Percentiles rank a stretch among this genome's conserved stretches.
phyloP scores from a whole-genome alignment of 2,113 vertebrate genomes.

The Vimba vimba region DNA sequence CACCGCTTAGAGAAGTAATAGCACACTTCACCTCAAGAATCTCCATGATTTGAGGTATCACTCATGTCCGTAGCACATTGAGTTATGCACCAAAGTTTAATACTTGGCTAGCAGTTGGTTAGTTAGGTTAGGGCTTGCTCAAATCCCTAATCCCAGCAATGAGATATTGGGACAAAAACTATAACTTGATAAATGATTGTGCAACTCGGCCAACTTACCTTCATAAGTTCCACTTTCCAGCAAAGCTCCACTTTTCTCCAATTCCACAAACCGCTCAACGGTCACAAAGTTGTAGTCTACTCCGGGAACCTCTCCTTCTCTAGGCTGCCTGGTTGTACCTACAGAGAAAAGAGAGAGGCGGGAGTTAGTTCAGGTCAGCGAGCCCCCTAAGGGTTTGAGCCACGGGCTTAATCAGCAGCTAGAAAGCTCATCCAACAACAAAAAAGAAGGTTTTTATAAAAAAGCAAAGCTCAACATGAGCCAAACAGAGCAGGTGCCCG shows the following conservation, averaged over 20 bases:
- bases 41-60: neutral
- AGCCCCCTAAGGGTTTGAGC: slow-evolving; percentile 7
- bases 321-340: slow-evolving; percentile 99
- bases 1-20: neutral
- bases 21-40: neutral
- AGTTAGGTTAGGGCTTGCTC: neutral
- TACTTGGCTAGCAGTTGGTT: neutral
- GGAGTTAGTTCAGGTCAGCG: slow-evolving; percentile 6
- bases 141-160: neutral
- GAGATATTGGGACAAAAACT: neutral
- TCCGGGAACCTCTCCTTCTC: slow-evolving; percentile 97
- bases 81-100: neutral
- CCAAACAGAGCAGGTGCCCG: slow-evolving; percentile 24
- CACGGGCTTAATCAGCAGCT: slow-evolving; percentile 23
- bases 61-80: neutral
- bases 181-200: neutral
- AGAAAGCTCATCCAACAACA: slow-evolving; percentile 12
- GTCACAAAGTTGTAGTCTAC: slow-evolving; percentile 99
- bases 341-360: neutral
- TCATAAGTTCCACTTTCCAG: slow-evolving; percentile 99
- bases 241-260: slow-evolving; percentile 96
- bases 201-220: slow-evolving; percentile 73
- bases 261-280: slow-evolving; percentile 95
- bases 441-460: neutral
- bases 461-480: slow-evolving; percentile 5